Base-by-base conservation (phyloP, 1,140 invertebrate species). In the Drosophila orosa region DNA sequence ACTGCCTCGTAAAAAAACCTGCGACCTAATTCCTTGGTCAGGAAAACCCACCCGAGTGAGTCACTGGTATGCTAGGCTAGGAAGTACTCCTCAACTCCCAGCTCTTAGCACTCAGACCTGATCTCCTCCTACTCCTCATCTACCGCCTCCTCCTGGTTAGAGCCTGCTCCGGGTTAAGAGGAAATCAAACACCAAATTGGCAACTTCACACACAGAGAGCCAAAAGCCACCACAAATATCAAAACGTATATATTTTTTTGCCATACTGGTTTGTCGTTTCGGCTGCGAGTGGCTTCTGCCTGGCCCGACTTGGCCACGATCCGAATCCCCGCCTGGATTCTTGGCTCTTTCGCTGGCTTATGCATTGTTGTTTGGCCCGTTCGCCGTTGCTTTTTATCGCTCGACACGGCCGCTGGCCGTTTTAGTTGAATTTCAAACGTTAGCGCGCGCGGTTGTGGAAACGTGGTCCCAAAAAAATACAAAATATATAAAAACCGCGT, bases 361-460 rank as follows among this genome's bases (percentile, higher is more conserved):
- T 37, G 31, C 52, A 71, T 58, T 71, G 68, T 27, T 48, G 56
- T 76, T 59, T 57, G 50, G 45, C 42, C 45, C 55, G 60, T 75
- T 81, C 77, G 68, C 59, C 63, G 61, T 67, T 40, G 63, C 69
- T 62, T 90, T 89, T 90, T 84, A 89, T 90, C 85, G 80, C 58
- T 62, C 19, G 76, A 45, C 62, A 37, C 74, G 66, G 50, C 59
- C 65, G 77, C 62, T 80, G 62, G 73, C 52, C 76, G 59, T 57
- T 90, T 89, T 80, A 89, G 84, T 89, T 89, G 84, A 72, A 84
- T 89, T 89, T 89, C 65, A 89, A 90, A 84, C 85, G 80, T 72
- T 80, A 72, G 69, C 77, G 84, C 84, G 85, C 84, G 80, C 84
- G 77, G 85, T 89, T 66, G 83, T 72, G 42, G 52, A 15, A 57